Evolutionary conservation across 1,140 invertebrate genomes (phyloP).

Genomic region (Sinonovacula constricta): DNA sequence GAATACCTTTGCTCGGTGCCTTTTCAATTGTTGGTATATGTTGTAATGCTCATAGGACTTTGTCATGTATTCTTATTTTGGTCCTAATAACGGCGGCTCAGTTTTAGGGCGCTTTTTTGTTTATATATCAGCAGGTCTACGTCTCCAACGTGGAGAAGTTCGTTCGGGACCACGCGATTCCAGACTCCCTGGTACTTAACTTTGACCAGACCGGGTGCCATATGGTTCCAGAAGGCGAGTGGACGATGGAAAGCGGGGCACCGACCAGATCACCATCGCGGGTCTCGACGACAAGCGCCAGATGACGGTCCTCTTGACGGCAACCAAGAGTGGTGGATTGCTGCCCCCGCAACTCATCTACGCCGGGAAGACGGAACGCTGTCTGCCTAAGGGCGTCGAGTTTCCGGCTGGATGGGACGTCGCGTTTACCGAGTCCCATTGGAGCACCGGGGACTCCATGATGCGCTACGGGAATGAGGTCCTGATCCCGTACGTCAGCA

Average conservation of each 20-base stretch:
- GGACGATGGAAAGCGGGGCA: constrained; percentile 20
- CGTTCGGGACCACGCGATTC: constrained; percentile 1
- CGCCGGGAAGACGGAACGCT: not conserved
- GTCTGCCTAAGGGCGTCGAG: too few relatives aligned
- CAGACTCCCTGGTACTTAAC: constrained; percentile 9
- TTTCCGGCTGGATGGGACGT: constrained; percentile 2
- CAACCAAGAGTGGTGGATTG: not conserved
- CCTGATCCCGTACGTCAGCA: constrained; percentile 5
- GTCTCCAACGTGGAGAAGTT: not conserved
- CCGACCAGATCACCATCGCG: not conserved
- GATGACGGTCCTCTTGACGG: not conserved
- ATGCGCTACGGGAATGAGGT: not conserved
- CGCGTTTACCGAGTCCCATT: not conserved
- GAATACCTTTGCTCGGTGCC: too few relatives aligned
- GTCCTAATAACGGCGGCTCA: too few relatives aligned
- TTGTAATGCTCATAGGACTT: too few relatives aligned
- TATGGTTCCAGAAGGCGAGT: not conserved
- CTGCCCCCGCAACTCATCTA: too few relatives aligned
- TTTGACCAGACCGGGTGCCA: constrained; percentile 8
- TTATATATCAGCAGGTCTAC: not conserved
- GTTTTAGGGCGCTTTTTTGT: too few relatives aligned
- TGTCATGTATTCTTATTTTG: too few relatives aligned
- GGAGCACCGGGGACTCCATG: not conserved
- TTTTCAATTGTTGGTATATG: too few relatives aligned
- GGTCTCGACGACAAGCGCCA: constrained; percentile 9